Percentiles rank a stretch among this genome's conserved stretches.
Conservation (phyloP, 2,113 vertebrate genomes). For the Antechinus stuartii region DNA sequence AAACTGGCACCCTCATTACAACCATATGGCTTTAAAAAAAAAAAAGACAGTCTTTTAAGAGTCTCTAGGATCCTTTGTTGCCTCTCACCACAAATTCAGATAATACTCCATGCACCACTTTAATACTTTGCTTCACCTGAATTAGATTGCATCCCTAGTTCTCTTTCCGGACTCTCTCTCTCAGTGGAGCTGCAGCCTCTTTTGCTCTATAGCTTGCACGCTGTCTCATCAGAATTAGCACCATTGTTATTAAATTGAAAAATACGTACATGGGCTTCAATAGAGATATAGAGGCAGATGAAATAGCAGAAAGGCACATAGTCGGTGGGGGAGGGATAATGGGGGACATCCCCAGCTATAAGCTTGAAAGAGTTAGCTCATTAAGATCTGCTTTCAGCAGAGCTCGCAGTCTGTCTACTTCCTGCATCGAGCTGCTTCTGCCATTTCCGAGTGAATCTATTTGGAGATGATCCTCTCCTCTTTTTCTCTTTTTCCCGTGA, state of each 20-base stretch:
- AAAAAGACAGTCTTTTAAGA: background rate
- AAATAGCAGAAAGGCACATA: background rate
- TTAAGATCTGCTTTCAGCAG: slow-evolving; percentile 65
- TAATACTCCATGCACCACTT: background rate
- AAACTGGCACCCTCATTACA: background rate
- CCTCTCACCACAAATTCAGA: background rate
- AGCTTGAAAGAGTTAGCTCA: slow-evolving; percentile 18
- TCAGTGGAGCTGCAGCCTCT: background rate
- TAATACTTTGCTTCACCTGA: background rate
- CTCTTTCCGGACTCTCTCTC: slow-evolving; percentile 3
- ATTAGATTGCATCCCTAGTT: background rate
- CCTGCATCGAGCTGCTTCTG: slow-evolving; percentile 36
- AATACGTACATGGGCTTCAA: background rate
- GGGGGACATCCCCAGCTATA: background rate
- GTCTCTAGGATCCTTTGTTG: background rate
- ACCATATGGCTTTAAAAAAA: background rate
- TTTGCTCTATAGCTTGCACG: background rate
- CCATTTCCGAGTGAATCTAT: background rate
- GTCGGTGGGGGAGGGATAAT: background rate
- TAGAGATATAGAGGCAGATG: background rate
- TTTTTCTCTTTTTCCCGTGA: background rate
- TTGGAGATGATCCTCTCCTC: slow-evolving; percentile 28
- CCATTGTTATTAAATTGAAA: slow-evolving; percentile 31
- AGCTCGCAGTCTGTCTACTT: slow-evolving; percentile 65
- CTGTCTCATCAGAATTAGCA: background rate